Base-by-base conservation (phyloP, 2,113 vertebrate genomes). In the Gobiocypris rarus region DNA sequence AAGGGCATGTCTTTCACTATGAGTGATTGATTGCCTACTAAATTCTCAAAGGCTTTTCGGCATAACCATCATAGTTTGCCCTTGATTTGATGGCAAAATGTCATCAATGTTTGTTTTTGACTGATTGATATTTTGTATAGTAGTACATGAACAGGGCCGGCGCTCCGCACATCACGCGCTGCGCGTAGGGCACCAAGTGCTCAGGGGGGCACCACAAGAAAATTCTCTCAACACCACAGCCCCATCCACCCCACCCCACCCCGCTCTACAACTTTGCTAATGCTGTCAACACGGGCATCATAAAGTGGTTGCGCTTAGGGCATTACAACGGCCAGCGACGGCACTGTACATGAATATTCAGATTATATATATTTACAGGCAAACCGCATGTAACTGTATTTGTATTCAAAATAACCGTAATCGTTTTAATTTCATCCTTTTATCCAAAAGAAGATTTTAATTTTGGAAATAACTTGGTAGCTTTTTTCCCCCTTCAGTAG, bases 11-110 rank as follows among this genome's bases (percentile, higher is more conserved):
- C 15, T 56, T 26, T 59, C 69, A 28, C 34, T 58, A 71, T 24
- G 14, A 14, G 15, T 74, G 54, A 83, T 83, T 56, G 61, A 83
- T 83, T 6, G 22, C 52, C 24, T 28, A 17, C 43, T 74, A 59
- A 74, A 74, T 74, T 26, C n/a, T 28, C 19, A 74, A 58, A 59
- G 54, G 52, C 38, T 28, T 83, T 41, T 50, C 13, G 69, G 31
- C 70, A 83, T 52, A 75, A 45, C 75, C 34, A 11, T 78, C 31
- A 61, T 28, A 24, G 6, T 78, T 61, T 45, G 2, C 34, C 54
- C 56, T 78, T 59, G 54, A 34, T 78, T 26, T 61, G 7, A 28
- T 43, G n/a, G 56, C 22, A 61, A 61, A 61, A 78, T 61, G 3
- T 11, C 34, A 70, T 34, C 19, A 19, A 41, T 3, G 19, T 34